phyloP scores from a whole-genome alignment of 2,113 vertebrate genomes.

The Proterorhinus semilunaris region DNA sequence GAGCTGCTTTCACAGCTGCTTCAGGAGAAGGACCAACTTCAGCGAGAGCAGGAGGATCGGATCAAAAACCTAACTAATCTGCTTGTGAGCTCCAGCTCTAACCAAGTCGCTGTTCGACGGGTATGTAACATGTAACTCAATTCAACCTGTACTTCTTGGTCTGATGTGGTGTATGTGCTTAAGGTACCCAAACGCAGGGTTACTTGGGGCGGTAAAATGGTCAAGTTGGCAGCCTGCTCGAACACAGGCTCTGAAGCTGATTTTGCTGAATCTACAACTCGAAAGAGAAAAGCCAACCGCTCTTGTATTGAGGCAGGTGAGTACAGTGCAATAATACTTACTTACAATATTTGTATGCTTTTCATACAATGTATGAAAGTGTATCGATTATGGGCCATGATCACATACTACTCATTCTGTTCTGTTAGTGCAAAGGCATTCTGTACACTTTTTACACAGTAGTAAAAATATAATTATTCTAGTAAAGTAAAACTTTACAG shows the following conservation, averaged over 20 bases:
- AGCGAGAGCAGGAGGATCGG: conserved; percentile 86
- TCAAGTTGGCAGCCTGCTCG: background rate
- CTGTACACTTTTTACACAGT: too few species aligned
- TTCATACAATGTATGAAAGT: too few species aligned
- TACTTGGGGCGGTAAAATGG: conserved; percentile 90
- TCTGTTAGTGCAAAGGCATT: too few species aligned
- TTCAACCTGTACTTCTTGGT: too few species aligned
- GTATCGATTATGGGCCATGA: too few species aligned
- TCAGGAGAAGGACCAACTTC: conserved; percentile 90
- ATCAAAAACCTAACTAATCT: conserved; percentile 88
- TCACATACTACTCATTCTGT: too few species aligned
- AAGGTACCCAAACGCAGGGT: conserved; percentile 87
- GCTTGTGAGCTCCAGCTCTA: conserved; percentile 81
- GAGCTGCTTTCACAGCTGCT: conserved; percentile 85
- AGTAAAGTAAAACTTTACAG: too few species aligned
- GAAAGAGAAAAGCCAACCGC: conserved; percentile 50
- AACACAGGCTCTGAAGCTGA: conserved; percentile 29
- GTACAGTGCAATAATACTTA: conserved; percentile 14
- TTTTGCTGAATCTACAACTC: conserved; percentile 49
- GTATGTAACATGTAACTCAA: conserved; percentile 56
- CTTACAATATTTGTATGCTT: too few species aligned
- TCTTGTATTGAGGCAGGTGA: conserved; percentile 70
- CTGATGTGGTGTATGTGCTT: background rate
- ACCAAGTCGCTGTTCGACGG: conserved; percentile 66
- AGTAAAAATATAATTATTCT: too few species aligned